Percentiles rank a stretch among this genome's conserved stretches.
Conservation (phyloP, 2,888 invertebrate species). For the Saturnia japonica region DNA sequence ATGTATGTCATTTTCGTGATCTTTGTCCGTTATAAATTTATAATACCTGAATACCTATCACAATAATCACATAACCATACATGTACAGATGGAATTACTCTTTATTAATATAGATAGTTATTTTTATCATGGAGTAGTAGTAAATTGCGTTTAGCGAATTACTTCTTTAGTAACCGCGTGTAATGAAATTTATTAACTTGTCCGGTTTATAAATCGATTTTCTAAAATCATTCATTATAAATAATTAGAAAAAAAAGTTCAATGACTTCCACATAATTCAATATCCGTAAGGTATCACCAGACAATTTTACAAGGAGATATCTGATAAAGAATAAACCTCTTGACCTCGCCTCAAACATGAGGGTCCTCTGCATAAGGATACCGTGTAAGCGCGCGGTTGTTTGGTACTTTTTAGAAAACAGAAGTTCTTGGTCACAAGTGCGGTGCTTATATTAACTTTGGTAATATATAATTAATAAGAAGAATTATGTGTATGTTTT, state of each 20-base stretch:
- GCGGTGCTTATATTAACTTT: neutral
- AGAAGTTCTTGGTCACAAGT: neutral
- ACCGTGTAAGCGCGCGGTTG: neutral
- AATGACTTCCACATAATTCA: neutral
- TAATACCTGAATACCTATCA: too few relatives aligned
- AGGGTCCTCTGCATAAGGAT: neutral
- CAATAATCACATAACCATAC: too few relatives aligned
- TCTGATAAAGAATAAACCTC: conserved; percentile 1
- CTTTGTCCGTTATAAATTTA: too few relatives aligned
- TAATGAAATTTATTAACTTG: neutral
- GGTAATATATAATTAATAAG: neutral
- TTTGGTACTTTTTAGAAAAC: neutral
- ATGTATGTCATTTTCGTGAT: too few relatives aligned
- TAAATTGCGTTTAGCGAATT: neutral
- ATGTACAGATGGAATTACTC: too few relatives aligned
- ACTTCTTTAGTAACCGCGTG: neutral
- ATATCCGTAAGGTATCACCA: neutral
- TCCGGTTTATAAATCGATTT: neutral
- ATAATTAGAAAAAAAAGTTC: too few relatives aligned
- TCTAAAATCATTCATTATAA: neutral
- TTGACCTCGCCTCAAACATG: neutral
- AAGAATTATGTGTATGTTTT: neutral
- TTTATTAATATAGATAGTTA: neutral
- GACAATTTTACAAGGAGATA: neutral
- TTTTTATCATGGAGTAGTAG: too few relatives aligned